phyloP scores from a whole-genome alignment of 2,113 vertebrate species.

The Tapirus terrestris region DNA sequence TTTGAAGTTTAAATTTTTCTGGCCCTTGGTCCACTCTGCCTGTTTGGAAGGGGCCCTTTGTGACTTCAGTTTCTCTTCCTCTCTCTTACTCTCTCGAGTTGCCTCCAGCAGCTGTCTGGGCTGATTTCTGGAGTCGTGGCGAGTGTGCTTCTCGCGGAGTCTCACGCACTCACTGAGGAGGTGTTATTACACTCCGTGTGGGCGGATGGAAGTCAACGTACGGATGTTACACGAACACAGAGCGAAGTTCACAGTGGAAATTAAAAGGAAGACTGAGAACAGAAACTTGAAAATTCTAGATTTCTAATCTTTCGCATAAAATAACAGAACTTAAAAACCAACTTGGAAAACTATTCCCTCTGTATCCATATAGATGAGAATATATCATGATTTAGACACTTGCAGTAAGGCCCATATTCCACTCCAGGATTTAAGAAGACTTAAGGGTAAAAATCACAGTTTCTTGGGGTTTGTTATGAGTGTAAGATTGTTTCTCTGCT shows the following conservation, averaged over 20 bases:
- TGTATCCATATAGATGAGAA: not conserved
- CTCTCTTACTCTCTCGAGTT: not conserved
- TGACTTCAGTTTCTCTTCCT: not conserved
- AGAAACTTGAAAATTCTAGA: not conserved
- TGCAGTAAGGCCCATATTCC: not conserved
- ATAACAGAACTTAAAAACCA: not conserved
- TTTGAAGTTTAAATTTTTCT: not conserved
- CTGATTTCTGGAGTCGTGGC: not conserved
- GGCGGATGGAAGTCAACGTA: not conserved
- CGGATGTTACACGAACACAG: not conserved
- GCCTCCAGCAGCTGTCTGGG: not conserved
- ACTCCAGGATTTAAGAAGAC: not conserved
- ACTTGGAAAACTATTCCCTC: no score
- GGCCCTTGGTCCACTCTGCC: not conserved
- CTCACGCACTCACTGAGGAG: not conserved
- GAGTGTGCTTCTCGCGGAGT: not conserved
- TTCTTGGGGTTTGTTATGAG: not conserved
- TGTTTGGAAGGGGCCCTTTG: not conserved
- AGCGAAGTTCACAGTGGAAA: not conserved
- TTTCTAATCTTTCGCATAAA: constrained; percentile 5
- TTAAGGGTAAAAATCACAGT: not conserved
- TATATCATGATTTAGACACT: not conserved
- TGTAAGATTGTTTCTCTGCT: not conserved
- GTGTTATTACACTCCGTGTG: not conserved
- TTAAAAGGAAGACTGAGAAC: not conserved